A percentile compares a stretch with the other conserved stretches of the same genome.
Evolutionary conservation across 2,797 vertebrate genomes (phyloP).

Genomic region (Hyperoplus immaculatus): DNA sequence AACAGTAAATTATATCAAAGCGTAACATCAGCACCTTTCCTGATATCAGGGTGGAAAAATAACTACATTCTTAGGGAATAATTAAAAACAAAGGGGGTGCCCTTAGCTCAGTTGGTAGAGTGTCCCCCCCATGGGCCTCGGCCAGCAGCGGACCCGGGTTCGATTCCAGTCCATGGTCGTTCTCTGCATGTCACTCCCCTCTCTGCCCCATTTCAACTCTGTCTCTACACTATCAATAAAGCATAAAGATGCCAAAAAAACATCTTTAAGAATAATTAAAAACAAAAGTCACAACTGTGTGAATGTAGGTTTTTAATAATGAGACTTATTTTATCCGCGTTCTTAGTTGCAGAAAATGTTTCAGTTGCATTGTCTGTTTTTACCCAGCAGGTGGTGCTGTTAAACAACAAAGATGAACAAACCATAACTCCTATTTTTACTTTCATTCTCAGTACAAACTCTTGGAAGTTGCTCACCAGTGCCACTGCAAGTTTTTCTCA

Average conservation of each 20-base stretch:
- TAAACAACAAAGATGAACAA: conserved; percentile 34
- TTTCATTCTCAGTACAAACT: conserved; percentile 51
- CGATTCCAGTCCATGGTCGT: too few relatives aligned
- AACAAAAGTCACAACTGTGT: conserved; percentile 1
- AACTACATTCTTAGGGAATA: background rate
- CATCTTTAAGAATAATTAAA: too few relatives aligned
- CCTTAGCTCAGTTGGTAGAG: too few relatives aligned
- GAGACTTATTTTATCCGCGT: background rate
- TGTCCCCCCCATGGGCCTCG: too few relatives aligned
- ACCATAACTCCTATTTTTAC: conserved; percentile 17
- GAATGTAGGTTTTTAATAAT: background rate
- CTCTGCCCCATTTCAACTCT: too few relatives aligned
- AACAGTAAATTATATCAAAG: background rate
- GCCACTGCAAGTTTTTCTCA: background rate
- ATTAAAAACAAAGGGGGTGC: conserved; percentile 4
- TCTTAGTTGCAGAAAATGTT: conserved; percentile 7
- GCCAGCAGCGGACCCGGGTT: too few relatives aligned
- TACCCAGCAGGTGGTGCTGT: conserved; percentile 78
- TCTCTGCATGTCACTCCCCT: too few relatives aligned
- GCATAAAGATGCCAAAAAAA: too few relatives aligned
- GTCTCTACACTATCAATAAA: too few relatives aligned
- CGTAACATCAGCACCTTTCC: background rate
- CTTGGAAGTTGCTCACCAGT: background rate
- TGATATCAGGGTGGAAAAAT: background rate
- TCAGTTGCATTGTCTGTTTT: conserved; percentile 21